Conservation (phyloP, 2,797 vertebrate genomes). For the Helicolenus hilgendorfi region DNA sequence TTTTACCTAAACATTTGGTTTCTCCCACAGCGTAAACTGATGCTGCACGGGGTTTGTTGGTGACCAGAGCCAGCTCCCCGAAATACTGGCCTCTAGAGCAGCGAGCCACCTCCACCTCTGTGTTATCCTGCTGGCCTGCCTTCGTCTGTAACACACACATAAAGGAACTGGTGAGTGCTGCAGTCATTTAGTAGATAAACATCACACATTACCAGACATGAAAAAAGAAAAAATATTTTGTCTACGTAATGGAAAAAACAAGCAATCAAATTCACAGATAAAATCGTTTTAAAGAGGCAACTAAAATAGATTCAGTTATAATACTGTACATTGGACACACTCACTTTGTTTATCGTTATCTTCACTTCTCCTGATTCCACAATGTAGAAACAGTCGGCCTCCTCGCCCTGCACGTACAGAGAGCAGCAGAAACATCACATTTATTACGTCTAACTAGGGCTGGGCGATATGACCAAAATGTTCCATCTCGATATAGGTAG, state of each 20-base stretch:
- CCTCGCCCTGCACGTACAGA: conserved; percentile 90
- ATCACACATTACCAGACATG: neutral
- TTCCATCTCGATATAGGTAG: no score
- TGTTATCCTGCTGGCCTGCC: conserved; percentile 88
- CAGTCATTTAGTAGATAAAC: neutral
- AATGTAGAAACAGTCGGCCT: conserved; percentile 96
- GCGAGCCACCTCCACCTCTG: conserved; percentile 95
- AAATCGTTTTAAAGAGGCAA: neutral
- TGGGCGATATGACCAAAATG: no score
- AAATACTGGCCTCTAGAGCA: conserved; percentile 96
- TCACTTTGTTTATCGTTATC: conserved; percentile 96
- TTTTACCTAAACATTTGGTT: conserved; percentile 95
- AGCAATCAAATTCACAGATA: neutral
- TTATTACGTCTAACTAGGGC: neutral
- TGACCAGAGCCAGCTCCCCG: conserved; percentile 97
- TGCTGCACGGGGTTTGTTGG: conserved; percentile 96
- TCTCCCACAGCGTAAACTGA: conserved; percentile 95
- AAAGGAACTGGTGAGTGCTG: neutral
- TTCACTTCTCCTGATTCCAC: conserved; percentile 96
- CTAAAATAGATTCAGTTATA: no score
- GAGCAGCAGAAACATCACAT: neutral
- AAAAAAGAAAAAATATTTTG: neutral
- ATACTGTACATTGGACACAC: neutral
- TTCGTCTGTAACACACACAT: conserved; percentile 75
- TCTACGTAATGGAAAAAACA: neutral